phyloP scores from a whole-genome alignment of 2,888 invertebrate genomes.

The Uropetala carovei region DNA sequence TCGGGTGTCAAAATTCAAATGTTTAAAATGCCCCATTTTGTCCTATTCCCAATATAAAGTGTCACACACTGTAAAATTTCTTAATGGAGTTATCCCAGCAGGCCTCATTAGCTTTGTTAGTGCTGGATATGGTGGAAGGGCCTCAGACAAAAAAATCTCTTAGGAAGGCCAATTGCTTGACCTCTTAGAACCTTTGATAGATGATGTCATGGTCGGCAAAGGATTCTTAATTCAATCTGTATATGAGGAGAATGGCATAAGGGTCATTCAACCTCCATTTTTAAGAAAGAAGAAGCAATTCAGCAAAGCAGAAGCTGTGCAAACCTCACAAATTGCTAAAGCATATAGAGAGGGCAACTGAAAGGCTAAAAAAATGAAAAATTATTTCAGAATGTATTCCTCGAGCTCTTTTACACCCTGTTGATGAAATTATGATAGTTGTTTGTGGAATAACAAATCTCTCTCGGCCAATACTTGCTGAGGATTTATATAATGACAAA shows the following conservation, averaged over 20 bases:
- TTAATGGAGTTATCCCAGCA: conserved; percentile 69
- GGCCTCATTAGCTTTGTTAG: conserved; percentile 69
- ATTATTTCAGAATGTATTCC: no score
- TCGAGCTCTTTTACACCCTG: no score
- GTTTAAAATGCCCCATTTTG: conserved; percentile 68
- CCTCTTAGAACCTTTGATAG: conserved; percentile 65
- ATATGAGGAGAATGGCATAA: conserved; percentile 66
- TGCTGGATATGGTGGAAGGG: conserved; percentile 69
- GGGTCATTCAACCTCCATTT: conserved; percentile 68
- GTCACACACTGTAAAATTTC: conserved; percentile 69
- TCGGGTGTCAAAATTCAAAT: conserved; percentile 68
- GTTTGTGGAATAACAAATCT: no score
- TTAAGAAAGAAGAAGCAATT: conserved; percentile 67
- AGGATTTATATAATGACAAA: no score
- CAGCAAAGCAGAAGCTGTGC: no score
- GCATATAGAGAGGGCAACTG: no score
- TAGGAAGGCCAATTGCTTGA: conserved; percentile 66
- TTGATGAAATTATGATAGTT: no score
- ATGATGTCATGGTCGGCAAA: conserved; percentile 70
- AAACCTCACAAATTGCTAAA: no score
- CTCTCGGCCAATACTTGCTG: no score
- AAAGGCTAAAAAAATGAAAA: no score
- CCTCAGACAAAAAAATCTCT: conserved; percentile 69
- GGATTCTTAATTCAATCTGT: conserved; percentile 70
- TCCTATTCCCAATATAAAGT: conserved; percentile 70